phyloP scores from a whole-genome alignment of 2,797 vertebrate genomes.

The Pantherophis vulpinus region DNA sequence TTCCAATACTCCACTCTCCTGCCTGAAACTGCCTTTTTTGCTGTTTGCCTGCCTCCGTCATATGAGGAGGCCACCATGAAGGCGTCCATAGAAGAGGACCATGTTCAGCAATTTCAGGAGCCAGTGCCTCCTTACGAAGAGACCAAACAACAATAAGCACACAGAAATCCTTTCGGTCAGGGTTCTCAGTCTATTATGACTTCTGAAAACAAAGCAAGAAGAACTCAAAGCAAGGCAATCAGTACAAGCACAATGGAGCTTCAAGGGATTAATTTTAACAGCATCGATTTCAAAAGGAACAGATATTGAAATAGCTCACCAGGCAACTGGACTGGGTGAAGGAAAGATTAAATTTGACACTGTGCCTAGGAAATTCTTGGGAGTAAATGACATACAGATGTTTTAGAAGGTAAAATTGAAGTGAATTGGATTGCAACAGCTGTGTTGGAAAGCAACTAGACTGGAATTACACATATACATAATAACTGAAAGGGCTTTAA shows the following conservation, averaged over 20 bases:
- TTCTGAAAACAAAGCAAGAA: slow-evolving; percentile 4
- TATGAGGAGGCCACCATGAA: slow-evolving; percentile 85
- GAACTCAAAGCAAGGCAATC: slow-evolving; percentile 9
- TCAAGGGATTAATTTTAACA: slow-evolving; percentile 17
- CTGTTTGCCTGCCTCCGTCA: slow-evolving; percentile 77
- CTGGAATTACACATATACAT: background rate
- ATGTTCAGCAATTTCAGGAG: slow-evolving; percentile 69
- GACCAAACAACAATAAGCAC: slow-evolving; percentile 47
- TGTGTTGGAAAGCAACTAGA: background rate
- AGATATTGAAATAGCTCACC: accelerated
- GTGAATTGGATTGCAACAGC: background rate
- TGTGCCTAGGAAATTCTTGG: background rate
- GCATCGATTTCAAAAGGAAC: background rate
- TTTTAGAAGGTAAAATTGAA: slow-evolving; percentile 17
- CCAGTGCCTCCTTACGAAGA: slow-evolving; percentile 65
- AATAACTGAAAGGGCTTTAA: slow-evolving; percentile 51
- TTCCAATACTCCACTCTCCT: slow-evolving; percentile 67
- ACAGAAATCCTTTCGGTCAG: slow-evolving; percentile 8
- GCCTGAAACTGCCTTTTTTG: slow-evolving; percentile 65
- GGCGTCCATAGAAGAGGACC: slow-evolving; percentile 66
- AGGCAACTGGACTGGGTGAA: background rate
- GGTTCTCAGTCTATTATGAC: slow-evolving; percentile 2
- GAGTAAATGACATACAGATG: background rate
- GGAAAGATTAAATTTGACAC: background rate
- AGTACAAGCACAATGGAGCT: slow-evolving; percentile 28